Conservation (phyloP, 2,888 invertebrate genomes). For the Luffia ferchaultella region DNA sequence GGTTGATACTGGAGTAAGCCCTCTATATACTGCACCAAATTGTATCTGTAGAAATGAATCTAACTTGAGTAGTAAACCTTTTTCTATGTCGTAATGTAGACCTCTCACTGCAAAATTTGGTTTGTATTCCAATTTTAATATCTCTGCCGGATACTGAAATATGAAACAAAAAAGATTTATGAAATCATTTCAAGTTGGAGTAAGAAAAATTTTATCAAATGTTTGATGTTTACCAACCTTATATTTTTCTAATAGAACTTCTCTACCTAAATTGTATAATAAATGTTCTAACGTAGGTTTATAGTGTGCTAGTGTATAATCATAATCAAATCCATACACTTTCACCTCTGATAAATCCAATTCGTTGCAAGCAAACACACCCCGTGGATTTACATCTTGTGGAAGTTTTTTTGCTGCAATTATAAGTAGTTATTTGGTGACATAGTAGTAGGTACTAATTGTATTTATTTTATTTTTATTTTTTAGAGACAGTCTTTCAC, state of each 20-base stretch:
- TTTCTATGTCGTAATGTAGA: conserved; percentile 97
- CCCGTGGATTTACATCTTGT: conserved; percentile 83
- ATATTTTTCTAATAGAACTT: conserved; percentile 84
- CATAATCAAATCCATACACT: conserved; percentile 98
- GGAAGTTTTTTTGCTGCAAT: conserved; percentile 85
- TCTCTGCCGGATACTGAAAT: conserved; percentile 87
- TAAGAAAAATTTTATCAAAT: not conserved
- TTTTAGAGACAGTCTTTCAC: too few species aligned
- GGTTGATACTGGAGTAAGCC: conserved; percentile 80
- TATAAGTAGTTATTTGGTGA: conserved; percentile 8
- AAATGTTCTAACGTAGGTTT: conserved; percentile 88
- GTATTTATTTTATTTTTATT: too few species aligned
- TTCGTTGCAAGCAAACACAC: conserved; percentile 97
- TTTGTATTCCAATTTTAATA: conserved; percentile 82
- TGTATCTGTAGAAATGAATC: conserved; percentile 98
- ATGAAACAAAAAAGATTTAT: conserved; percentile 8
- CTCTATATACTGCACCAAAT: conserved; percentile 91
- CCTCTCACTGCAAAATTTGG: conserved; percentile 96
- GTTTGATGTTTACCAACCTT: conserved; percentile 68
- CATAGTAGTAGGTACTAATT: too few species aligned
- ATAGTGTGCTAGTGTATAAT: conserved; percentile 96
- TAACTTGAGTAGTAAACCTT: conserved; percentile 91
- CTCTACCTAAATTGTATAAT: conserved; percentile 89
- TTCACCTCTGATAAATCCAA: conserved; percentile 89
- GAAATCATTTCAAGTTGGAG: not conserved